Percentiles rank a stretch among this genome's conserved stretches.
These are phyloP conservation scores for Rhineura floridana DNA, from an alignment of 2,113 vertebrate species.

Conservation along the genomic window DNA sequence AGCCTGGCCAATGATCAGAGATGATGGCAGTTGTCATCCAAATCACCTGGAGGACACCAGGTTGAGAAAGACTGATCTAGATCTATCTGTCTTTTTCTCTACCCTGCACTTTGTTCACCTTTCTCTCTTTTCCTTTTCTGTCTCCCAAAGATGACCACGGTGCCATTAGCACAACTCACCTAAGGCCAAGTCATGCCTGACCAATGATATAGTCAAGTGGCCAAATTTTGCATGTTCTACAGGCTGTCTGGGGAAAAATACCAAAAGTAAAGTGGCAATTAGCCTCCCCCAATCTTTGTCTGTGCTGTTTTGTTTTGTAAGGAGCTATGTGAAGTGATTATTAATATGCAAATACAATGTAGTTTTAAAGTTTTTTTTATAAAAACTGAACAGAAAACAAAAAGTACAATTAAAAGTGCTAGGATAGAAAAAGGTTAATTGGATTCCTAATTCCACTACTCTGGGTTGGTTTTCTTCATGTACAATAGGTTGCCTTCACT, in stretches of 20 bases:
- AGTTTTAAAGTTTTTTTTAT: slow-evolving; percentile 5
- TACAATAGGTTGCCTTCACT: slow-evolving; percentile 51
- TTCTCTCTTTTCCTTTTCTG: not conserved
- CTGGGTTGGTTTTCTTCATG: slow-evolving; percentile 46
- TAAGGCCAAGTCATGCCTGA: not conserved
- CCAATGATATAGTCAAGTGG: not conserved
- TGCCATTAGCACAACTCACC: not conserved
- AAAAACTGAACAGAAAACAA: slow-evolving; percentile 61
- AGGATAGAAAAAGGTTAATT: slow-evolving; percentile 57
- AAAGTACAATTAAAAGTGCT: slow-evolving; percentile 63
- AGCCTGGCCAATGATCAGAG: too few species aligned
- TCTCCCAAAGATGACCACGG: not conserved
- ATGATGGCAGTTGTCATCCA: too few species aligned
- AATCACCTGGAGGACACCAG: too few species aligned
- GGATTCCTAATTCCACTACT: slow-evolving; percentile 45
- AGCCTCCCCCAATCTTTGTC: slow-evolving; percentile 51
- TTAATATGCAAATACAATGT: slow-evolving; percentile 53
- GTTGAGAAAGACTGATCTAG: not conserved
- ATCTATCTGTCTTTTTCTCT: not conserved
- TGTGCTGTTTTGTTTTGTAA: slow-evolving; percentile 55
- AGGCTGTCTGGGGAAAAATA: slow-evolving; percentile 64
- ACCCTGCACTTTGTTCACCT: too few species aligned
- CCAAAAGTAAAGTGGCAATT: slow-evolving; percentile 52
- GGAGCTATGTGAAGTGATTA: slow-evolving; percentile 59
- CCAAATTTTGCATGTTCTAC: slow-evolving; percentile 29